Conservation (phyloP, 2,888 invertebrate genomes). For the Thalpophila matura region DNA sequence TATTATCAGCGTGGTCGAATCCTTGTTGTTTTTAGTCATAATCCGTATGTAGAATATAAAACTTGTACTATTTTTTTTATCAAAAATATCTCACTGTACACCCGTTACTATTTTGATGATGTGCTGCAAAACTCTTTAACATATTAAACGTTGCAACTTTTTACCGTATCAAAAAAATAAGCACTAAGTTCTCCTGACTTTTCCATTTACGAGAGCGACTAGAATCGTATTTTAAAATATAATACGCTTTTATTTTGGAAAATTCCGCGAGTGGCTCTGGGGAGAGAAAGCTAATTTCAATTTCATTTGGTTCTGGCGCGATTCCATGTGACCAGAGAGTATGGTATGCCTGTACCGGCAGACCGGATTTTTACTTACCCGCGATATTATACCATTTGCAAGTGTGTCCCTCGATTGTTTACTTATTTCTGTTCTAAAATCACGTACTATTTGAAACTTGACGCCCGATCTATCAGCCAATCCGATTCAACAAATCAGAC, state of each 20-base stretch:
- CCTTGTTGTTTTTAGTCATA: too few relatives aligned
- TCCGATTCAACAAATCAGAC: too few relatives aligned
- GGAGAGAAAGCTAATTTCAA: slow-evolving; percentile 91
- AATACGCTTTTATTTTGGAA: slow-evolving; percentile 89
- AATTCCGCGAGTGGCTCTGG: slow-evolving; percentile 88
- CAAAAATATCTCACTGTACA: too few relatives aligned
- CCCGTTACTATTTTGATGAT: neutral
- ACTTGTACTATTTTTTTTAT: too few relatives aligned
- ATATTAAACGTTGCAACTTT: slow-evolving; percentile 39
- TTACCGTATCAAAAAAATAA: slow-evolving; percentile 61
- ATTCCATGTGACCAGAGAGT: slow-evolving; percentile 87
- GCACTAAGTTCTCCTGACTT: slow-evolving; percentile 70
- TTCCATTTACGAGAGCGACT: slow-evolving; percentile 78
- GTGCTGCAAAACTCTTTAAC: neutral
- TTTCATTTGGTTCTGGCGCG: slow-evolving; percentile 91
- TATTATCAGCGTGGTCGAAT: too few relatives aligned
- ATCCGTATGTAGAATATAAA: too few relatives aligned
- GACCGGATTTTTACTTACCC: slow-evolving; percentile 28
- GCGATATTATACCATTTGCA: neutral
- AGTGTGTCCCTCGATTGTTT: slow-evolving; percentile 14
- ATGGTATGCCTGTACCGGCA: slow-evolving; percentile 30
- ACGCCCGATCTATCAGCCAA: too few relatives aligned
- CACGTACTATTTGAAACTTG: neutral
- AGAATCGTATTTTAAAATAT: slow-evolving; percentile 89
- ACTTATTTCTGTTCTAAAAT: neutral